These are phyloP conservation scores for Rhodophaea formosa DNA, from an alignment of 2,888 invertebrate species.

Conservation along the genomic window DNA sequence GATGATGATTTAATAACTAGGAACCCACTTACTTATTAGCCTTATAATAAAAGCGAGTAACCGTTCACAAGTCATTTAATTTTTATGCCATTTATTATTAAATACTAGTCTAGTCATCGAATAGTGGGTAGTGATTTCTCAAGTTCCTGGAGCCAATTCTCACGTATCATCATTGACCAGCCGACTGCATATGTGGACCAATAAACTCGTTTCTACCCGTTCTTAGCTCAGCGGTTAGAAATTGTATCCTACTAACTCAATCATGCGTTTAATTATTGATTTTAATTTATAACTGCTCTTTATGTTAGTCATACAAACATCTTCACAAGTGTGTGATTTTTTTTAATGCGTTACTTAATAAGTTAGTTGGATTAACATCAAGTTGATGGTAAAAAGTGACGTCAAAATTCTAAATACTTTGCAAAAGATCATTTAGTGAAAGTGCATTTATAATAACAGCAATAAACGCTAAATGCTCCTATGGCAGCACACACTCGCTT, in stretches of 20 bases:
- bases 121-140: constrained; percentile 53
- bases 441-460: constrained; percentile 51
- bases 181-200: constrained; percentile 74
- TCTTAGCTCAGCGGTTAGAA: constrained; percentile 66
- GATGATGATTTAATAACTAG: too few species aligned
- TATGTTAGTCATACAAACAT: not conserved
- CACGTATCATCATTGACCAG: constrained; percentile 70
- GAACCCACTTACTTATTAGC: too few species aligned
- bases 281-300: constrained; percentile 24
- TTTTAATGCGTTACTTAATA: not conserved
- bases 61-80: too few species aligned
- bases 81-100: not conserved
- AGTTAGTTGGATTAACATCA: not conserved
- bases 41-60: too few species aligned
- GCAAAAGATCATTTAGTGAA: constrained; percentile 45
- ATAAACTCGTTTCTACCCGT: constrained; percentile 74
- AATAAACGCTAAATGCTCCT: constrained; percentile 41
- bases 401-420: not conserved
- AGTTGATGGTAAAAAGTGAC: not conserved
- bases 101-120: constrained; percentile 35
- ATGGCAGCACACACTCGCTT: constrained; percentile 36
- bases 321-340: not conserved
- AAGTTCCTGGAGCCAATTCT: constrained; percentile 68
- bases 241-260: constrained; percentile 76
- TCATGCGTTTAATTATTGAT: constrained; percentile 69